phyloP scores from a whole-genome alignment of 2,113 vertebrate genomes.

The Cacatua alba region DNA sequence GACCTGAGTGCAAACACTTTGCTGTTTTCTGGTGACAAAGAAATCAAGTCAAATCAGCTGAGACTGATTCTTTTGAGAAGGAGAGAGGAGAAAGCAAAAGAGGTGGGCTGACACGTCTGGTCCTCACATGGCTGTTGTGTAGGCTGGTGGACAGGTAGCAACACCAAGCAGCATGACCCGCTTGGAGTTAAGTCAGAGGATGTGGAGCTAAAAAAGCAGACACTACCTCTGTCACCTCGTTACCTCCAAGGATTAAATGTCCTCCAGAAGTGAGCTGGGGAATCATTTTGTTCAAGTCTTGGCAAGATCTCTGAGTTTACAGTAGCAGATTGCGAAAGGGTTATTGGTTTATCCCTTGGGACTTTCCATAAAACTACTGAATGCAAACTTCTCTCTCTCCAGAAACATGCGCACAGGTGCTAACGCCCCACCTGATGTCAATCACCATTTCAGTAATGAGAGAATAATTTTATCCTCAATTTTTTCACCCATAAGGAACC shows the following conservation, averaged over 20 bases:
- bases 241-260: background rate
- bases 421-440: background rate
- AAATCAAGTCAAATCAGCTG: background rate
- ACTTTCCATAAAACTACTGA: background rate
- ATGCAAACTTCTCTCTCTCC: background rate
- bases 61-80: background rate
- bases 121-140: background rate
- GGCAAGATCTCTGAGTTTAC: background rate
- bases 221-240: rapidly evolving
- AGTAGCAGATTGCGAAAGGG: background rate
- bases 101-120: background rate
- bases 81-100: background rate
- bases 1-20: background rate
- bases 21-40: background rate
- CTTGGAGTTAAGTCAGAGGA: background rate
- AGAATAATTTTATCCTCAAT: background rate
- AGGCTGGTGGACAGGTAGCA: background rate
- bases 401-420: background rate
- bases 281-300: background rate
- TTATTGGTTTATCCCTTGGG: background rate
- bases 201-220: background rate
- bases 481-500: background rate
- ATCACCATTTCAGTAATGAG: background rate
- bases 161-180: background rate
- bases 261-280: background rate